Base-by-base conservation (phyloP, 2,797 vertebrate genomes). In the Fratercula arctica region DNA sequence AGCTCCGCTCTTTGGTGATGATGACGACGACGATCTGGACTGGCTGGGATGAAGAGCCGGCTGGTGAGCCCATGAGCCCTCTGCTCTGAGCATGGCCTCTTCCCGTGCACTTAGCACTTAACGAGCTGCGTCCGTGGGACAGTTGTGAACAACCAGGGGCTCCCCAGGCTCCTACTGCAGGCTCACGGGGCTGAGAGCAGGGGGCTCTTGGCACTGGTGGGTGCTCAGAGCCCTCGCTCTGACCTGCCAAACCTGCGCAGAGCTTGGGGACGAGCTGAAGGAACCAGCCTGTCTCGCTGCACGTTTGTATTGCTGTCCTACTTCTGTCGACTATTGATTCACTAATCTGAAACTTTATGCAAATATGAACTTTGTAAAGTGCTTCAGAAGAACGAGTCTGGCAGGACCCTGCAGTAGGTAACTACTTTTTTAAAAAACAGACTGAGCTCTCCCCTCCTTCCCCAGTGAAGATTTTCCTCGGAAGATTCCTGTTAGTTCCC, bases 1-100 rank as follows among this genome's bases (percentile, higher is more conserved):
- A 0, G 88, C 99, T 6, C 99, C 99, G 0, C 98, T 99, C 95
- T 99, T 99, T 17, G 99, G 98, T 0, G 99, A 99, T 0, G 99
- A 99, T 1, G 98, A 99, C 0, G 98, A 99, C 0, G 98, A 99
- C 5, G 99, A 99, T 78, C 97, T 99, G 97, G 99, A 99, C 97
- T 99, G 99, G 99, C 95, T 99, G 91, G 98, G 98, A 89, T 99
- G 98, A 99, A 93, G 95, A 92, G 73, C 80, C 15, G 61, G 57
- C 90, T 93, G 92, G 37, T 66, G 87, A 78, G 60, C 35, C 33
- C 16, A 13, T 16, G 57, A 81, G 48, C 59, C 45, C 51, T 66
- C 43, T 79, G 50, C 94, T 72, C 54, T 83, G 81, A 81, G 26
- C 63, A 26, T 0, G n/a, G 56, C 56, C 53, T 82, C 76, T 31